Evolutionary conservation across 2,797 vertebrate species (phyloP).

Genomic region (Sternarchorhynchus goeldii): DNA sequence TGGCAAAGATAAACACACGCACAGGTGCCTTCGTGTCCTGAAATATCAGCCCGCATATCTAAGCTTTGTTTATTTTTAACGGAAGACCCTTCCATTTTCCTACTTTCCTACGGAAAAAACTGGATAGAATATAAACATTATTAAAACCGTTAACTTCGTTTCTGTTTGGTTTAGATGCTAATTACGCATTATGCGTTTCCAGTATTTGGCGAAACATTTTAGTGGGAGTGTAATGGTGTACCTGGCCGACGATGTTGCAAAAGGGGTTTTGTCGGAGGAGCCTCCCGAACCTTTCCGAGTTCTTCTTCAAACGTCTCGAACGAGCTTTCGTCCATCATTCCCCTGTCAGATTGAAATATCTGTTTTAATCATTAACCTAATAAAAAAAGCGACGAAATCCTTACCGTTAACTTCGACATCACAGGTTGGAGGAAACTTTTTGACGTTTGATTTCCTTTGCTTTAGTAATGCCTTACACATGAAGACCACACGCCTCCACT

Average conservation of each 20-base stretch:
- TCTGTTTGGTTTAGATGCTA: background rate
- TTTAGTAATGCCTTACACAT: background rate
- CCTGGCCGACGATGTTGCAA: constrained; percentile 70
- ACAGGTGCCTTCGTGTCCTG: constrained; percentile 35
- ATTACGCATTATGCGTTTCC: background rate
- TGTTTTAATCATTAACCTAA: no score
- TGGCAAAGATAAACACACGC: constrained; percentile 63
- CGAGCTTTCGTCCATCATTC: constrained; percentile 61
- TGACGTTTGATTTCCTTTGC: background rate
- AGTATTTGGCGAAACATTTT: no score
- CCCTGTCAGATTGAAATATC: background rate
- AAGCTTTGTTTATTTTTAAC: constrained; percentile 9
- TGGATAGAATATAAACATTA: background rate
- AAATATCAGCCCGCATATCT: constrained; percentile 44
- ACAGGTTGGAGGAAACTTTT: background rate
- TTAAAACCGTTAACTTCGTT: background rate
- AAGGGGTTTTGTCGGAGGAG: constrained; percentile 68
- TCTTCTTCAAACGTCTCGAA: constrained; percentile 79
- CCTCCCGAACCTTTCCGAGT: constrained; percentile 67
- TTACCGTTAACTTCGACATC: background rate
- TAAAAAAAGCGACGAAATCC: background rate
- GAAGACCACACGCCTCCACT: background rate
- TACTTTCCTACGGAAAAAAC: background rate
- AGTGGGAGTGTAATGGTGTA: constrained; percentile 35
- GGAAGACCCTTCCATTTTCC: background rate